A percentile compares a stretch with the other conserved stretches of the same genome.
These are phyloP conservation scores for Pagetopsis macropterus DNA, from an alignment of 2,797 vertebrate species.

Conservation along the genomic window DNA sequence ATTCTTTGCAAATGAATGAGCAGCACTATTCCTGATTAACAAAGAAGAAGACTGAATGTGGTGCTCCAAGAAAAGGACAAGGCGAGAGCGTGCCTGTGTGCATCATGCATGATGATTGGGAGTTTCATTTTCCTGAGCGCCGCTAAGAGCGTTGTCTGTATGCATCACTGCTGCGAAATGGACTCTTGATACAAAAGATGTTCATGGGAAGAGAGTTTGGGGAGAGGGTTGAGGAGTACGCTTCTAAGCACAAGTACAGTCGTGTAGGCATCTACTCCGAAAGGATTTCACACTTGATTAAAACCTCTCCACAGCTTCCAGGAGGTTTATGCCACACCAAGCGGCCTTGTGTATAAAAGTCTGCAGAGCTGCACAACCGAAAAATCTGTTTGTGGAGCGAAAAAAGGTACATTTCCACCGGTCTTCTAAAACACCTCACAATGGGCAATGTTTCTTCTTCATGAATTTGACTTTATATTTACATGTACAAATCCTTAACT, in stretches of 20 bases:
- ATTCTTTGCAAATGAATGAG: constrained; percentile 56
- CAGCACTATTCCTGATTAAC: constrained; percentile 40
- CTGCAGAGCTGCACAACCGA: constrained; percentile 36
- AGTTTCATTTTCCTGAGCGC: constrained; percentile 67
- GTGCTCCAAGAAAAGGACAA: constrained; percentile 25
- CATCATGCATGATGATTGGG: constrained; percentile 56
- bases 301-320: constrained; percentile 79
- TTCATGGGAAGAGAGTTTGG: constrained; percentile 67
- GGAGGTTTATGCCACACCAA: constrained; percentile 76
- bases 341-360: constrained; percentile 58
- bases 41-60: constrained; percentile 25
- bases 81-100: background rate
- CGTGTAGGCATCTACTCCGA: constrained; percentile 76
- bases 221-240: constrained; percentile 61
- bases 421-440: constrained; percentile 52
- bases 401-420: constrained; percentile 23
- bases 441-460: constrained; percentile 23
- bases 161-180: constrained; percentile 71
- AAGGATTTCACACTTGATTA: constrained; percentile 85
- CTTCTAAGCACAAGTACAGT: constrained; percentile 67
- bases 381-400: constrained; percentile 38
- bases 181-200: constrained; percentile 69
- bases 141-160: constrained; percentile 66
- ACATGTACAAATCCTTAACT: background rate
- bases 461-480: constrained; percentile 32